Percentiles rank a stretch among this genome's conserved stretches.
Evolutionary conservation across 2,888 invertebrate species (phyloP).

Genomic region (Rapana venosa): DNA sequence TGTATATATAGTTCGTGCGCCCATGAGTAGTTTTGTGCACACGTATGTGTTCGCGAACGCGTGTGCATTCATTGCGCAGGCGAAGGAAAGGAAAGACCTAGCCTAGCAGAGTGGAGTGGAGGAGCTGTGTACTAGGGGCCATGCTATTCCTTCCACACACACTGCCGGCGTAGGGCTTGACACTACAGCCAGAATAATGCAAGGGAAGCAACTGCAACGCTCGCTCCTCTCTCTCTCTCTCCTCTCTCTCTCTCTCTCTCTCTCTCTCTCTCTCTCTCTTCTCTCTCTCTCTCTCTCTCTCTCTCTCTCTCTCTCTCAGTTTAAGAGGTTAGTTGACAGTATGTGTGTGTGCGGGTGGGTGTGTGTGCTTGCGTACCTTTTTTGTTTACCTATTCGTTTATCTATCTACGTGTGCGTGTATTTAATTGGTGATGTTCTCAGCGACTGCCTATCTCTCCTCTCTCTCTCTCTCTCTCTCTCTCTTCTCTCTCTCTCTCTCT

Average conservation of each 20-base stretch:
- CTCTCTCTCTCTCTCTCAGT: background rate
- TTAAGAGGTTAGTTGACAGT: background rate
- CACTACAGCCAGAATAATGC: too few relatives aligned
- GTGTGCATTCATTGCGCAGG: too few relatives aligned
- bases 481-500: background rate
- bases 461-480: conserved; percentile 25
- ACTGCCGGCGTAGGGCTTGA: too few relatives aligned
- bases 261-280: background rate
- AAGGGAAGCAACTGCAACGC: too few relatives aligned
- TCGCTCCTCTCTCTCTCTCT: background rate
- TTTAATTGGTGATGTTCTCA: background rate
- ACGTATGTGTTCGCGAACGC: too few relatives aligned
- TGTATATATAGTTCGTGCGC: too few relatives aligned
- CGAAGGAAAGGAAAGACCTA: too few relatives aligned
- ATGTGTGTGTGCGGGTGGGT: background rate
- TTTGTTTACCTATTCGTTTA: background rate
- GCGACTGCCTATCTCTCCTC: background rate
- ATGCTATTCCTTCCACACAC: too few relatives aligned
- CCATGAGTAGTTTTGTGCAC: too few relatives aligned
- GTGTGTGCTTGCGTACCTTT: background rate
- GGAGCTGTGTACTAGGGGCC: too few relatives aligned
- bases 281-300: conserved; percentile 15
- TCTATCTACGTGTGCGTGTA: background rate
- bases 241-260: background rate
- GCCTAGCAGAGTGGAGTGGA: too few relatives aligned